These are phyloP conservation scores for Megamerina dolium DNA, from an alignment of 2,888 invertebrate species.

Conservation along the genomic window DNA sequence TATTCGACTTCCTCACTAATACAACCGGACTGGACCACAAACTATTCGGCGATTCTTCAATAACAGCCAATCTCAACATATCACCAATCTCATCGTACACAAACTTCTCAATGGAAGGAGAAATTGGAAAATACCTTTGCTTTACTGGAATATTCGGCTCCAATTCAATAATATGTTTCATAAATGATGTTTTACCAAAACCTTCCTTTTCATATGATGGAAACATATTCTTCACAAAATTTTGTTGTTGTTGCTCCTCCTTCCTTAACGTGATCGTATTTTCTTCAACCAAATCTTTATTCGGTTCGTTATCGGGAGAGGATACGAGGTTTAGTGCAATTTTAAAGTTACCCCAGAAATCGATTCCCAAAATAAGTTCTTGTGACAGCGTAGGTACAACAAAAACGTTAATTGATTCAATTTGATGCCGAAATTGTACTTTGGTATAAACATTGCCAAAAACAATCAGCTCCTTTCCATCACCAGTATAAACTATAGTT, in stretches of 20 bases:
- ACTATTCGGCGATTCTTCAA: constrained; percentile 7
- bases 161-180: constrained; percentile 3
- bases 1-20: constrained; percentile 5
- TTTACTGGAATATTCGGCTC: constrained; percentile 7
- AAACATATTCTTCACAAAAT: no score
- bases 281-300: no score
- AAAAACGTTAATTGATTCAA: not conserved
- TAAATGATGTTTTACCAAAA: constrained; percentile 4
- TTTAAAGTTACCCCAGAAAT: constrained; percentile 11
- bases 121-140: constrained; percentile 7
- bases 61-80: constrained; percentile 6
- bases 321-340: not conserved
- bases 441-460: not conserved
- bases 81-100: constrained; percentile 6
- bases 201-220: not conserved
- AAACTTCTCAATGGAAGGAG: constrained; percentile 8
- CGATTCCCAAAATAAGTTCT: constrained; percentile 3
- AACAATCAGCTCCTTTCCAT: constrained; percentile 1
- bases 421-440: constrained; percentile 1
- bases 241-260: no score
- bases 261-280: no score
- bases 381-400: constrained; percentile 9
- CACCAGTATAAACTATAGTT: constrained; percentile 3
- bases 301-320: no score
- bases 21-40: constrained; percentile 7